A percentile compares a stretch with the other conserved stretches of the same genome.
phyloP scores from a whole-genome alignment of 2,113 vertebrate genomes.

The Parotia lawesii region DNA sequence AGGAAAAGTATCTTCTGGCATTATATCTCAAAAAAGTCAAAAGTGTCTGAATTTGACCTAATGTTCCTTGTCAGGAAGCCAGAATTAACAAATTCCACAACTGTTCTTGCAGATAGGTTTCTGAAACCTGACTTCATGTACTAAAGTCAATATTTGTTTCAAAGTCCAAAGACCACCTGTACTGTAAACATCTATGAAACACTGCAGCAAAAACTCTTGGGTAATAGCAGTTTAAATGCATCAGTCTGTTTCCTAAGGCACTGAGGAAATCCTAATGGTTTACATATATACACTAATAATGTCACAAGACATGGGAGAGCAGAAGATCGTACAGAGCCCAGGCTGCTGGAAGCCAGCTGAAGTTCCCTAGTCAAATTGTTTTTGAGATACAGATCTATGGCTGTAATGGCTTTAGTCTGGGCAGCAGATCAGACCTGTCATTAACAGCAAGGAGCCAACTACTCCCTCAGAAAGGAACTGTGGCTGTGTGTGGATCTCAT shows the following conservation, averaged over 20 bases:
- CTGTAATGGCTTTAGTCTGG: background rate
- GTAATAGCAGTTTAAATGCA: slow-evolving; percentile 22
- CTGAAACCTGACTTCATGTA: slow-evolving; percentile 12
- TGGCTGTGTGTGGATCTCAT: background rate
- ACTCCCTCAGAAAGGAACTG: background rate
- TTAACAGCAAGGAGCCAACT: background rate
- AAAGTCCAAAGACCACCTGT: slow-evolving; percentile 55
- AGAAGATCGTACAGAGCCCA: background rate
- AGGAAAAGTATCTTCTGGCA: background rate
- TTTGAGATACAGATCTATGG: background rate
- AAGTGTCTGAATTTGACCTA: slow-evolving; percentile 42
- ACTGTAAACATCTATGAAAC: slow-evolving; percentile 42
- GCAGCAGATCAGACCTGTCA: background rate
- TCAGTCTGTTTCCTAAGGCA: background rate
- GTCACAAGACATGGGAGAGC: background rate
- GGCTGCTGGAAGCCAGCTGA: background rate
- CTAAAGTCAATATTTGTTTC: slow-evolving; percentile 63
- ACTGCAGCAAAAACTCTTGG: slow-evolving; percentile 17
- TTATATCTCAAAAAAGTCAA: background rate
- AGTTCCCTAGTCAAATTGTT: background rate
- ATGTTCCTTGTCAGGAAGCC: slow-evolving; percentile 44
- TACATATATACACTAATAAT: background rate
- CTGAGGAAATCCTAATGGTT: slow-evolving; percentile 37
- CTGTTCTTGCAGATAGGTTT: slow-evolving; percentile 27
- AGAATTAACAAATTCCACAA: slow-evolving; percentile 12